phyloP scores from a whole-genome alignment of 2,797 vertebrate species.

The Crenuchus spilurus region DNA sequence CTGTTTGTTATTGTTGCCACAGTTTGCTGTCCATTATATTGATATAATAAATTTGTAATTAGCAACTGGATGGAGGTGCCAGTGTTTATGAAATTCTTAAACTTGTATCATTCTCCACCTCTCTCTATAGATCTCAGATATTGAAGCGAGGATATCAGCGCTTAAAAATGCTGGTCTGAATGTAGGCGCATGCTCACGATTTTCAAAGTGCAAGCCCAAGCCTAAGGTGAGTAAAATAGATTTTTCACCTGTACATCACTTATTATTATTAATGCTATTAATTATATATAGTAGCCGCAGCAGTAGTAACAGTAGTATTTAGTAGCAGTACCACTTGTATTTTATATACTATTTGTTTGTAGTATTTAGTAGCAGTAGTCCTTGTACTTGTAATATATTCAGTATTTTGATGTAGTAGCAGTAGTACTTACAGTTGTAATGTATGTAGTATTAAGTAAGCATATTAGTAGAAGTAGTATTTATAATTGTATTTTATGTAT shows the following conservation, averaged over 20 bases:
- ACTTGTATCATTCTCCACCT: constrained; percentile 10
- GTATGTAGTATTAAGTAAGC: too few species aligned
- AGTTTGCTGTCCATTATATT: too few species aligned
- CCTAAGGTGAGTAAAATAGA: constrained; percentile 77
- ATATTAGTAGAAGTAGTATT: too few species aligned
- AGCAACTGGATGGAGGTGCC: too few species aligned
- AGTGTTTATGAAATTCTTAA: neutral
- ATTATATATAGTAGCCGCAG: neutral
- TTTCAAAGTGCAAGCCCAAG: constrained; percentile 86
- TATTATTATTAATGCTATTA: neutral
- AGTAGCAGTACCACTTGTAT: neutral
- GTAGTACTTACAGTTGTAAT: too few species aligned
- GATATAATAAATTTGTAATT: too few species aligned
- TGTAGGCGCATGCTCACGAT: constrained; percentile 86
- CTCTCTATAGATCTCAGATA: constrained; percentile 89
- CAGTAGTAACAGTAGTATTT: neutral
- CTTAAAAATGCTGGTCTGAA: constrained; percentile 94
- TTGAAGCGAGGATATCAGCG: constrained; percentile 95
- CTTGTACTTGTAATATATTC: too few species aligned
- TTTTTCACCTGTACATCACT: neutral
- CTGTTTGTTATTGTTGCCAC: too few species aligned
- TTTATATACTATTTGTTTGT: too few species aligned
- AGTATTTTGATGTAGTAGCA: too few species aligned
- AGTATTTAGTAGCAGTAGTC: too few species aligned
- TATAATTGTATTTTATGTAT: too few species aligned